Percentiles rank a stretch among this genome's conserved stretches.
Conservation (phyloP, 2,888 invertebrate genomes). For the Chloromyia formosa region DNA sequence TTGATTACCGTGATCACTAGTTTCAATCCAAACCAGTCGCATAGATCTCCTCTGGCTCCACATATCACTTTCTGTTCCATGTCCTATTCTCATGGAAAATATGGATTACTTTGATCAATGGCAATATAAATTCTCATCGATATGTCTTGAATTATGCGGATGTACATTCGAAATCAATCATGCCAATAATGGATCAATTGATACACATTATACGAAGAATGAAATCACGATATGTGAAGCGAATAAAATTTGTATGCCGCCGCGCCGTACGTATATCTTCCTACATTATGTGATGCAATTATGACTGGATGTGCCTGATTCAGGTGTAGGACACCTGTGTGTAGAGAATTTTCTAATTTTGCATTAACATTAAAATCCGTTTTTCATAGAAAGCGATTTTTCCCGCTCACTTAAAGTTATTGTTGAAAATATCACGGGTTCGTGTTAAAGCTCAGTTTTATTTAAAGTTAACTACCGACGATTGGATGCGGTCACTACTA, state of each 20-base stretch:
- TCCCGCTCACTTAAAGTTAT: no score
- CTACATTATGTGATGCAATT: background rate
- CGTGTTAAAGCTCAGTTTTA: no score
- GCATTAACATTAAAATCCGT: background rate
- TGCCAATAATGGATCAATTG: constrained; percentile 8
- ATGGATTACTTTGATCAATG: background rate
- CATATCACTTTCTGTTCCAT: no score
- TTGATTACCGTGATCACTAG: no score
- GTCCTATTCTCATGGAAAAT: no score
- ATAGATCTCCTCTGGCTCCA: no score
- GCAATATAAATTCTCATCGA: background rate
- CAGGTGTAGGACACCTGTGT: background rate
- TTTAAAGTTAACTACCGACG: no score
- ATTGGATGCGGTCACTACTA: no score
- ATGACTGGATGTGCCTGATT: background rate
- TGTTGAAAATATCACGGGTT: no score
- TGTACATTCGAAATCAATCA: constrained; percentile 5
- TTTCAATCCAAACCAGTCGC: no score
- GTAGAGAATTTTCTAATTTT: background rate
- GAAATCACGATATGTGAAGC: background rate
- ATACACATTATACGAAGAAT: background rate
- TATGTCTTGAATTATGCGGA: background rate
- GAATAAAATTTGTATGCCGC: background rate
- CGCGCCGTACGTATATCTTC: no score
- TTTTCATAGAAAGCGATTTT: no score